These are phyloP conservation scores for Platalea minor DNA, from an alignment of 2,797 vertebrate genomes.

Conservation along the genomic window DNA sequence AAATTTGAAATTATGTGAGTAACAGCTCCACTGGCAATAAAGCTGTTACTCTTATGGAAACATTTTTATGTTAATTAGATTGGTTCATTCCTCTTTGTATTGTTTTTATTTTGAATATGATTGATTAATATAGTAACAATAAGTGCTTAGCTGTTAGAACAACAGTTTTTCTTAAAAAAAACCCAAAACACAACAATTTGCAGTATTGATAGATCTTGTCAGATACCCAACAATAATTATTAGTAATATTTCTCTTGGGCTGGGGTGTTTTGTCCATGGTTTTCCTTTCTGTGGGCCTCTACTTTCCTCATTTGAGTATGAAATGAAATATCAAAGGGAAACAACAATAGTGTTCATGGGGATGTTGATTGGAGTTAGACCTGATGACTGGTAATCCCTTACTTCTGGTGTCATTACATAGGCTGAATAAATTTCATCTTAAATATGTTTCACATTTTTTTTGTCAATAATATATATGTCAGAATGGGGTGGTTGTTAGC, in stretches of 20 bases:
- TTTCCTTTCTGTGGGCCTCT: not conserved
- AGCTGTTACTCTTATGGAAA: not conserved
- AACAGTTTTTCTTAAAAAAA: not conserved
- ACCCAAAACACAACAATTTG: not conserved
- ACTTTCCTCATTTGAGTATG: not conserved
- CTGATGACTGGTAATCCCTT: not conserved
- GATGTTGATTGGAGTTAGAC: not conserved
- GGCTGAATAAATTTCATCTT: not conserved
- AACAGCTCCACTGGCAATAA: not conserved
- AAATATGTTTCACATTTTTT: not conserved
- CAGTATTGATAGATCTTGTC: not conserved
- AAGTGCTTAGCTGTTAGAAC: not conserved
- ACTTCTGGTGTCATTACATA: not conserved
- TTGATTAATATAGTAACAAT: not conserved
- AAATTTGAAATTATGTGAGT: not conserved
- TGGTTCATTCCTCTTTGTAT: not conserved
- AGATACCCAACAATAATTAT: not conserved
- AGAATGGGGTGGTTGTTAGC: slow-evolving; percentile 10
- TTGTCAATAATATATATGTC: not conserved
- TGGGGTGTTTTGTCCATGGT: not conserved
- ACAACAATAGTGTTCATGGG: not conserved
- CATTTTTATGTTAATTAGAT: not conserved
- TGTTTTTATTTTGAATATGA: not conserved
- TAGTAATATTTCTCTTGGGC: not conserved
- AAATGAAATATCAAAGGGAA: not conserved